A percentile compares a stretch with the other conserved stretches of the same genome.
These are phyloP conservation scores for Agonopterix alstromeriana DNA, from an alignment of 2,888 invertebrate species.

Conservation along the genomic window DNA sequence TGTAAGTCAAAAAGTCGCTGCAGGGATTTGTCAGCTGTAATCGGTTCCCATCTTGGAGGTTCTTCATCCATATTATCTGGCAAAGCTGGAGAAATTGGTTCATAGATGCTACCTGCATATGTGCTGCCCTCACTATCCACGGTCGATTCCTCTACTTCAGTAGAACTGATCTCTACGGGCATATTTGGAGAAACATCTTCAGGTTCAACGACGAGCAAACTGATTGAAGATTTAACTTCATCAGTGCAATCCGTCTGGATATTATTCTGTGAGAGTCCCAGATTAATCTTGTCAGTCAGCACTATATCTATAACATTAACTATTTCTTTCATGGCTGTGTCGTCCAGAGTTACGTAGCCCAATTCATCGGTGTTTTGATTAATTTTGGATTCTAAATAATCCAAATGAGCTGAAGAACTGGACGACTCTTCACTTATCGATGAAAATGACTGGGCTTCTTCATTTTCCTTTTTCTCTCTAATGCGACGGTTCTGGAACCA, in stretches of 20 bases:
- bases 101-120: slow-evolving; percentile 23
- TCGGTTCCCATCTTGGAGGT: slow-evolving; percentile 21
- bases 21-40: slow-evolving; percentile 21
- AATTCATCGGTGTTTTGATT: slow-evolving; percentile 31
- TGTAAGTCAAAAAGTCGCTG: slow-evolving; percentile 27
- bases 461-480: slow-evolving; percentile 75
- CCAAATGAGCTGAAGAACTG: slow-evolving; percentile 16
- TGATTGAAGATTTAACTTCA: too few species aligned
- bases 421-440: not conserved
- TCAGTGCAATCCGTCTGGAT: too few species aligned
- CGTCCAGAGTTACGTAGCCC: slow-evolving; percentile 42
- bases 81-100: slow-evolving; percentile 47
- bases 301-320: slow-evolving; percentile 27
- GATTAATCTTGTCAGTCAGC: not conserved
- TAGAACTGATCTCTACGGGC: not conserved
- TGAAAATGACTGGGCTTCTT: slow-evolving; percentile 6
- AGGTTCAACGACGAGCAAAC: too few species aligned
- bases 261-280: too few species aligned
- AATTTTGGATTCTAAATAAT: slow-evolving; percentile 36
- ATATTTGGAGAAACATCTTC: not conserved
- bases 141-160: not conserved
- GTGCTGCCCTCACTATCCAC: slow-evolving; percentile 9
- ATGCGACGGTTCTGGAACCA: slow-evolving; percentile 88
- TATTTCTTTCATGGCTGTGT: slow-evolving; percentile 29
- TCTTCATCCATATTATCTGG: slow-evolving; percentile 19